Evolutionary conservation across 1,140 invertebrate species (phyloP).

Genomic region (Periplaneta americana): DNA sequence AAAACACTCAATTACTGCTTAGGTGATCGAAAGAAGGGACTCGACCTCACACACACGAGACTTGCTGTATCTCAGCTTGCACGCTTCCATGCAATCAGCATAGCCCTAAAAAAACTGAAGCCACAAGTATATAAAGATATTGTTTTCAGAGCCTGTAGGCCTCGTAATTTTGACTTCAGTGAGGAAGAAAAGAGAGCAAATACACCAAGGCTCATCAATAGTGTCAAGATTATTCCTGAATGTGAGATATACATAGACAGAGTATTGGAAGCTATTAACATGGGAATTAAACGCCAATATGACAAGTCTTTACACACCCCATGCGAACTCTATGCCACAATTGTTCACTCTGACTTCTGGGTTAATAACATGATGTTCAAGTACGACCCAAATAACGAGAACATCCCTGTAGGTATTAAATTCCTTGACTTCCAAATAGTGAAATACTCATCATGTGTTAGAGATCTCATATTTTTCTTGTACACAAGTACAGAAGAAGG

Average conservation of each 20-base stretch:
- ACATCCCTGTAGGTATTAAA: background rate
- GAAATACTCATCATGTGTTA: conserved; percentile 2
- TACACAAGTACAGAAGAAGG: conserved; percentile 3
- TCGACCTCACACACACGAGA: conserved; percentile 4
- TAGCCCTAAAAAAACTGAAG: conserved; percentile 7
- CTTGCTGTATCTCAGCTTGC: background rate
- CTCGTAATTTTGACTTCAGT: background rate
- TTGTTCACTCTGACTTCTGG: conserved; percentile 16
- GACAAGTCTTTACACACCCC: background rate
- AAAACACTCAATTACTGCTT: background rate
- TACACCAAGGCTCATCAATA: background rate
- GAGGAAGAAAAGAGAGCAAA: background rate
- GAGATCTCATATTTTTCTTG: conserved; percentile 12
- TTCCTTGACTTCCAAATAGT: conserved; percentile 16
- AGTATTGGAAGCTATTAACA: background rate
- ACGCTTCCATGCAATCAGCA: conserved; percentile 6
- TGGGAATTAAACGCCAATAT: background rate
- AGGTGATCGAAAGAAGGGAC: conserved; percentile 2
- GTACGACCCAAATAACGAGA: background rate
- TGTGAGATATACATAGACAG: background rate
- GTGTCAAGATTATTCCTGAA: conserved; percentile 1
- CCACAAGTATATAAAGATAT: conserved; percentile 4
- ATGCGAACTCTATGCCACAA: conserved; percentile 17
- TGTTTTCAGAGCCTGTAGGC: background rate
- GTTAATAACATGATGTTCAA: conserved; percentile 17